These are phyloP conservation scores for Tangara arthus DNA, from an alignment of 2,797 vertebrate genomes.

Conservation along the genomic window DNA sequence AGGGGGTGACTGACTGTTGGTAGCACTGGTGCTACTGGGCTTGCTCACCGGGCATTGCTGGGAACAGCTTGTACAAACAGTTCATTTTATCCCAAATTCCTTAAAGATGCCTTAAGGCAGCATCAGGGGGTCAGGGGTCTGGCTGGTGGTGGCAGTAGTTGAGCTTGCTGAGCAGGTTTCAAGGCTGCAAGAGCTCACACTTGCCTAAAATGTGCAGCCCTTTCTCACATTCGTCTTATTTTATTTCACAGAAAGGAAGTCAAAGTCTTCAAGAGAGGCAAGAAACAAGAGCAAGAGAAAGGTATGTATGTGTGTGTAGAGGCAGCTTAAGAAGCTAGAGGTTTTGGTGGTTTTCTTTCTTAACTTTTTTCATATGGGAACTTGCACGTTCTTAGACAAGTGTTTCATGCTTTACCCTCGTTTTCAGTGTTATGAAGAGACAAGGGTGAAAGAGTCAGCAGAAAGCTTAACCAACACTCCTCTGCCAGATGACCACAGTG, in stretches of 20 bases:
- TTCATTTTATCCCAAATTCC: neutral
- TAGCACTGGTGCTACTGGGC: neutral
- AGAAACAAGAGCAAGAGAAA: slow-evolving; percentile 77
- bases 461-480: slow-evolving; percentile 76
- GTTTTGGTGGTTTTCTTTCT: slow-evolving; percentile 42
- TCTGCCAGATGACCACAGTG: slow-evolving; percentile 72
- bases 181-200: neutral
- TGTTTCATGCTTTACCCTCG: neutral
- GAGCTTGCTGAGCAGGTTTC: neutral
- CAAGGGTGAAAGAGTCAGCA: slow-evolving; percentile 67
- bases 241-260: slow-evolving; percentile 80
- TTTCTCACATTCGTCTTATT: neutral
- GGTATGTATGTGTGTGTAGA: slow-evolving; percentile 78
- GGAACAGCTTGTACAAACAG: neutral
- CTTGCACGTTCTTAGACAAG: neutral
- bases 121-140: neutral
- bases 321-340: neutral
- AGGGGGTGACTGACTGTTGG: neutral
- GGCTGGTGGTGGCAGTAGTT: neutral
- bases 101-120: neutral
- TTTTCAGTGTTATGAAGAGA: slow-evolving; percentile 57
- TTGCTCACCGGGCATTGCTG: neutral
- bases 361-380: neutral
- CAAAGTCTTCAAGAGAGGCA: slow-evolving; percentile 71
- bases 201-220: neutral